A percentile compares a stretch with the other conserved stretches of the same genome.
phyloP scores from a whole-genome alignment of 2,888 invertebrate genomes.

The Phortica magna region DNA sequence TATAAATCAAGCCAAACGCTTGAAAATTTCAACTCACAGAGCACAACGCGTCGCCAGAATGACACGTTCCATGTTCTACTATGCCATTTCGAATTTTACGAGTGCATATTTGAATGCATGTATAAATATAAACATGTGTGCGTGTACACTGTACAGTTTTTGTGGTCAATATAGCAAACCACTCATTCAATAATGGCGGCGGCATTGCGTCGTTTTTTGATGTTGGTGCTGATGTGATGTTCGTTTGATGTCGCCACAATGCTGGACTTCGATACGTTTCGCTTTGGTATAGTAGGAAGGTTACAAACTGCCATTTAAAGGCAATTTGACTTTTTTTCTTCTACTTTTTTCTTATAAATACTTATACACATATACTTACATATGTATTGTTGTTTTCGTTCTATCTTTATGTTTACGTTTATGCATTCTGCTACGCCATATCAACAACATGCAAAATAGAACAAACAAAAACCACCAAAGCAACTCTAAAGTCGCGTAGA shows the following conservation, averaged over 20 bases:
- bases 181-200: background rate
- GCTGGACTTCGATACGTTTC: background rate
- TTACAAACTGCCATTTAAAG: constrained; percentile 69
- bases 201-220: constrained; percentile 42
- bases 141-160: constrained; percentile 38
- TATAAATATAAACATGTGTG: too few relatives aligned
- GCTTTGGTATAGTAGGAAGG: constrained; percentile 35
- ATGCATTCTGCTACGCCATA: constrained; percentile 40
- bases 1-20: constrained; percentile 67
- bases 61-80: constrained; percentile 28
- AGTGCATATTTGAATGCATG: too few relatives aligned
- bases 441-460: background rate
- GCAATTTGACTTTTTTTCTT: constrained; percentile 69
- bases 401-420: constrained; percentile 53
- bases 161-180: constrained; percentile 30
- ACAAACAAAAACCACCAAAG: constrained; percentile 6
- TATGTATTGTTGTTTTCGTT: too few relatives aligned
- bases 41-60: constrained; percentile 30
- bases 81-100: too few relatives aligned
- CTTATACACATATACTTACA: background rate
- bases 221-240: constrained; percentile 62
- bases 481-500: background rate
- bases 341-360: constrained; percentile 32
- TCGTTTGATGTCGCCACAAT: constrained; percentile 70
- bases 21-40: constrained; percentile 43